A percentile compares a stretch with the other conserved stretches of the same genome.
phyloP scores from a whole-genome alignment of 1,140 invertebrate genomes.

The Drosophila saltans region DNA sequence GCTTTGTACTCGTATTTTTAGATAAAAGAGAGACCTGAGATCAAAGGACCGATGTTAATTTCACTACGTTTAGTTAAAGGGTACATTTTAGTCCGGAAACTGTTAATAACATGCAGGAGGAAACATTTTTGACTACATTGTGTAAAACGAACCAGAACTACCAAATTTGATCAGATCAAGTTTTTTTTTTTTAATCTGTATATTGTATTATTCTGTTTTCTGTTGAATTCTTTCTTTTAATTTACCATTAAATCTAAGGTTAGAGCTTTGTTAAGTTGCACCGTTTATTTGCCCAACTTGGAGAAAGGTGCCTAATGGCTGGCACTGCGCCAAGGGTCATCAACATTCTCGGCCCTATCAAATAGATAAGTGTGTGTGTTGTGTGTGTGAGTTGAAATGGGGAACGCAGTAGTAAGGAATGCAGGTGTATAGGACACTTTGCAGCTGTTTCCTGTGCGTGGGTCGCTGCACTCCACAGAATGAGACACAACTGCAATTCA shows the following conservation, averaged over 20 bases:
- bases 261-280: background rate
- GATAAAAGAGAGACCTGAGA: too few species aligned
- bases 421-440: constrained; percentile 44
- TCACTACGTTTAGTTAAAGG: too few species aligned
- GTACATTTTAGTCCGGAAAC: too few species aligned
- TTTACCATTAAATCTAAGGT: background rate
- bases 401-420: background rate
- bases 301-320: constrained; percentile 14
- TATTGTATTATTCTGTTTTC: background rate
- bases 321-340: constrained; percentile 54
- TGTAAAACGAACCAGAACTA: too few species aligned
- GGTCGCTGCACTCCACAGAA: constrained; percentile 63
- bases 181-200: too few species aligned
- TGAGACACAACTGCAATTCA: constrained; percentile 58
- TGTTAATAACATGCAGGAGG: too few species aligned
- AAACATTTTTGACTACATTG: too few species aligned
- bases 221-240: background rate
- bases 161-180: too few species aligned
- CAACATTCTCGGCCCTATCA: constrained; percentile 43
- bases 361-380: constrained; percentile 12
- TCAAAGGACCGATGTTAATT: too few species aligned
- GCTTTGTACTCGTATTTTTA: too few species aligned
- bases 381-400: background rate
- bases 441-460: constrained; percentile 53
- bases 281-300: background rate